Evolutionary conservation across 37 sponge, comb jelly and placozoan species (phyloP).

Genomic region (Halisarca cf. caerulea): DNA sequence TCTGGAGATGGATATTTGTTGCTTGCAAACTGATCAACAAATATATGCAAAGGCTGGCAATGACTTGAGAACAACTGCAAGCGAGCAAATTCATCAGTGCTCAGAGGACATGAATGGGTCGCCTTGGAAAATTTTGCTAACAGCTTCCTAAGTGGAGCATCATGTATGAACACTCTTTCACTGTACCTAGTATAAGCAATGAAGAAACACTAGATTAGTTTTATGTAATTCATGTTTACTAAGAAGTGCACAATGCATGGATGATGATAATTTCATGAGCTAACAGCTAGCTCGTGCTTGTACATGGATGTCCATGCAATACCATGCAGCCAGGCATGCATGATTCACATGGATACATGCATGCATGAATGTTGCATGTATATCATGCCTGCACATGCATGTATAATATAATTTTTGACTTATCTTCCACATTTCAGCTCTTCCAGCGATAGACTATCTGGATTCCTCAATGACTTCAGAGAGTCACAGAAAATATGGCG

Average conservation of each 20-base stretch:
- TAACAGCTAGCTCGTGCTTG: too few species aligned
- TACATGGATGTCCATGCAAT: neutral
- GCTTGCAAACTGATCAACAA: neutral
- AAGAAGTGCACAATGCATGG: too few species aligned
- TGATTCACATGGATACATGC: too few species aligned
- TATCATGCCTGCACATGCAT: too few species aligned
- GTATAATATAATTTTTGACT: too few species aligned
- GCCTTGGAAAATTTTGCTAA: neutral
- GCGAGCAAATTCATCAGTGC: neutral
- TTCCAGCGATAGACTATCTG: neutral
- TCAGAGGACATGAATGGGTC: neutral
- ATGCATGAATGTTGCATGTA: too few species aligned
- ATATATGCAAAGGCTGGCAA: neutral
- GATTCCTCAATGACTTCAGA: neutral
- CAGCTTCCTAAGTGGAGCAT: neutral
- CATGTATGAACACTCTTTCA: conserved; percentile 1
- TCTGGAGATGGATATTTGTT: neutral
- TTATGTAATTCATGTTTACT: too few species aligned
- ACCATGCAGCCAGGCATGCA: neutral
- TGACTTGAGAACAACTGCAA: neutral
- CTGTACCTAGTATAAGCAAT: conserved; percentile 13
- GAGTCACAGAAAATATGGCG: neutral
- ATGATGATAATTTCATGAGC: too few species aligned
- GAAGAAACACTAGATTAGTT: too few species aligned
- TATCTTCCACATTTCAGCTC: conserved; percentile 16